These are phyloP conservation scores for Leptopterna dolabrata DNA, from an alignment of 2,888 invertebrate genomes.

Conservation along the genomic window DNA sequence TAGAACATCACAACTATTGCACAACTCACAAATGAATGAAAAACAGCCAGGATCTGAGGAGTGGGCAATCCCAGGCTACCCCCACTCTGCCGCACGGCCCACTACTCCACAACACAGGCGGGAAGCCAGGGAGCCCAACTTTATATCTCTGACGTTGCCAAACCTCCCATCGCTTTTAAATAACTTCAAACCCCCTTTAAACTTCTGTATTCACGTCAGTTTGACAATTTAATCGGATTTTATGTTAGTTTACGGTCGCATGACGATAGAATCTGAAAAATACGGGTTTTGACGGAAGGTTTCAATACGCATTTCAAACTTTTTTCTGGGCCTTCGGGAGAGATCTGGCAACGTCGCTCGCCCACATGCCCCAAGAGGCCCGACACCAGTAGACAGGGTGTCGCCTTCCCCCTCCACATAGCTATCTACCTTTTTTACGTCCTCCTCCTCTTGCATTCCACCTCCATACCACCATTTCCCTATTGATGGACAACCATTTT, in stretches of 20 bases:
- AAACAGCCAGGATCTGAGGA: slow-evolving; percentile 46
- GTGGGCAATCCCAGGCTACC: slow-evolving; percentile 67
- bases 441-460: slow-evolving; percentile 44
- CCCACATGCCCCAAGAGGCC: slow-evolving; percentile 62
- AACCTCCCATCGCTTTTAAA: slow-evolving; percentile 49
- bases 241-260: neutral
- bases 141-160: slow-evolving; percentile 59
- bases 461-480: slow-evolving; percentile 26
- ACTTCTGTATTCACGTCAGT: neutral
- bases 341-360: slow-evolving; percentile 74
- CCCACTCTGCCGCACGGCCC: slow-evolving; percentile 52
- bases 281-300: neutral
- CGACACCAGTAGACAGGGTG: slow-evolving; percentile 92
- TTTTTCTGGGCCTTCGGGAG: neutral
- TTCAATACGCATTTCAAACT: neutral
- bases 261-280: neutral
- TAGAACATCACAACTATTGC: slow-evolving; percentile 56
- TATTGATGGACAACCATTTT: slow-evolving; percentile 40
- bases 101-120: slow-evolving; percentile 56
- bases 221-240: neutral
- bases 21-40: slow-evolving; percentile 52
- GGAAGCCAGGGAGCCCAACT: slow-evolving; percentile 57
- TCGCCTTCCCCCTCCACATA: slow-evolving; percentile 74
- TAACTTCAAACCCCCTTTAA: neutral
- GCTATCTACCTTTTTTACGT: slow-evolving; percentile 37